phyloP scores from a whole-genome alignment of 2,113 vertebrate genomes.

The Protomyctophum bolini region DNA sequence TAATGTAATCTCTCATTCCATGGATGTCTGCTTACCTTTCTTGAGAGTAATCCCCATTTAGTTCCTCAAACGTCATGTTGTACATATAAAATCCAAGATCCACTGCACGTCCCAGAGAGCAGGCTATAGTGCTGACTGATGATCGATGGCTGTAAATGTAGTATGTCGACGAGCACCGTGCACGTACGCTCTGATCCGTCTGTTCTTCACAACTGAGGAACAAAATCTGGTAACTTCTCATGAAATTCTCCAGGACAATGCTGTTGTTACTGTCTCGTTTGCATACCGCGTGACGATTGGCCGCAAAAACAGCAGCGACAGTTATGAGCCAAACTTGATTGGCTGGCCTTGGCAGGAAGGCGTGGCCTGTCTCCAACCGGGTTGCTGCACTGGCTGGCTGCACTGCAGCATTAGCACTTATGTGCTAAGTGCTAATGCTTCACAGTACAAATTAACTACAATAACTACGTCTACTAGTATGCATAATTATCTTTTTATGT shows the following conservation, averaged over 20 bases:
- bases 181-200: conserved; percentile 3
- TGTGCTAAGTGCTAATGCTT: too few relatives aligned
- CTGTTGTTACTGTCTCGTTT: conserved; percentile 15
- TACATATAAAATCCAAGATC: conserved; percentile 69
- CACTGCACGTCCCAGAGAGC: conserved; percentile 15
- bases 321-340: conserved; percentile 15
- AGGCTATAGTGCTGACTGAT: not conserved
- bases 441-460: not conserved
- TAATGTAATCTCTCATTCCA: too few relatives aligned
- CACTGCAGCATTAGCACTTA: not conserved
- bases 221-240: conserved; percentile 59
- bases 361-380: conserved; percentile 33
- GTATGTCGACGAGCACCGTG: conserved; percentile 17
- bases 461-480: too few relatives aligned
- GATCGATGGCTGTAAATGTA: not conserved
- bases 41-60: conserved; percentile 73
- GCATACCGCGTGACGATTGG: conserved; percentile 31
- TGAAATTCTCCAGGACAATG: conserved; percentile 43
- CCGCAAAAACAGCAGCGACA: not conserved
- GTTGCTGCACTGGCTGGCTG: conserved; percentile 8
- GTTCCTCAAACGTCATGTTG: conserved; percentile 79
- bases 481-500: not conserved
- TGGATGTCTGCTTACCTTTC: conserved; percentile 65
- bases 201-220: conserved; percentile 46
- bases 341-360: conserved; percentile 20